Evolutionary conservation across 2,113 vertebrate species (phyloP).

Genomic region (Glareola pratincola): DNA sequence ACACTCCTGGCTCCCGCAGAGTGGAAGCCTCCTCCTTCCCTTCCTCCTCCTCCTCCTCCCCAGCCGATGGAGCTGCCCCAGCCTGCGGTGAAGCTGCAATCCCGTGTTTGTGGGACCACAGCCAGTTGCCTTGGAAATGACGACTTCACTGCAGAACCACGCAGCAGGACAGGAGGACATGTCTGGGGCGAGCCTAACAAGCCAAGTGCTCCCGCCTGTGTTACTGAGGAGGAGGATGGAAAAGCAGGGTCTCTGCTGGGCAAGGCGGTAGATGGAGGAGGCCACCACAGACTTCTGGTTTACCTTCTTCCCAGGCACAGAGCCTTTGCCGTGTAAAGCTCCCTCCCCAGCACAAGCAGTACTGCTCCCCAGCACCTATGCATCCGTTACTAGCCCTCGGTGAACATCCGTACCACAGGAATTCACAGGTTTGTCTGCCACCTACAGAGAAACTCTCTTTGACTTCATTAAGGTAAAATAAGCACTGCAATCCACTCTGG

Average conservation of each 20-base stretch:
- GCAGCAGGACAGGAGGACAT: neutral
- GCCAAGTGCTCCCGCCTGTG: neutral
- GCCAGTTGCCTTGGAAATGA: constrained; percentile 71
- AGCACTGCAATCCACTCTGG: neutral
- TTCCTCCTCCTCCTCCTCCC: neutral
- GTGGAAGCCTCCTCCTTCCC: neutral
- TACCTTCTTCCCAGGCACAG: neutral
- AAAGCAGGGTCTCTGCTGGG: fast-evolving
- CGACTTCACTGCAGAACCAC: constrained; percentile 1
- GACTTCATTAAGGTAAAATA: neutral
- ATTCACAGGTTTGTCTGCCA: neutral
- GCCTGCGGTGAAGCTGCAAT: constrained; percentile 45
- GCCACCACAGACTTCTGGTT: neutral
- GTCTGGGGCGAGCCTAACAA: neutral
- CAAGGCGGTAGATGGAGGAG: neutral
- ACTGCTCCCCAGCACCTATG: neutral
- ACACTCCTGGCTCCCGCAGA: neutral
- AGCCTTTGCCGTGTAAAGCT: neutral
- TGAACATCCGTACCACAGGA: neutral
- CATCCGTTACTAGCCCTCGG: fast-evolving
- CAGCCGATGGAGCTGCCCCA: constrained; percentile 47
- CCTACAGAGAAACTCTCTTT: neutral
- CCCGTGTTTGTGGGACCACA: constrained; percentile 52
- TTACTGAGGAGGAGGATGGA: neutral
- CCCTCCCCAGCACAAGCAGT: neutral